Base-by-base conservation (phyloP, 2,113 vertebrate genomes). In the Phyllopteryx taeniolatus region DNA sequence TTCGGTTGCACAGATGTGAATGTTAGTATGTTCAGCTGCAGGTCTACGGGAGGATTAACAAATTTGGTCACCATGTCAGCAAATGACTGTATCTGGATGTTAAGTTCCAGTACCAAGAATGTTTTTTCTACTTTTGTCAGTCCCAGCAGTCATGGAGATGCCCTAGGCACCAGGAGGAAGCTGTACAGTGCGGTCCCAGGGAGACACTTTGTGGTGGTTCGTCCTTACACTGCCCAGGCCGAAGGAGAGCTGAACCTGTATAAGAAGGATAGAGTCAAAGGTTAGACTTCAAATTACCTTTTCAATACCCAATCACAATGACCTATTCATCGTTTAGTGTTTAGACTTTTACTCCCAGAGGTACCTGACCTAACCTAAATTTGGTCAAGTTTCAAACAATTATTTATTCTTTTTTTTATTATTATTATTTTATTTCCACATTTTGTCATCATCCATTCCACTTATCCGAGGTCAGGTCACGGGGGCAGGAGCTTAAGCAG, bases 141-240 rank as follows among this genome's bases (percentile, higher is more conserved):
- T 77, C 88, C 94, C 42, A 90, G 91, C 82, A 87, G 91, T 85
- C 93, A 92, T 70, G 87, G 91, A 31, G 94, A 96, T 80, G 89
- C 83, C 62, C 91, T 90, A 5, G 94, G 93, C 77, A 85, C 93
- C 76, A 93, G 94, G 72, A 92, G 96, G 88, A 99, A 98, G 86
- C 94, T 99, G 53, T 99, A 99, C 91, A 99, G 96, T 0, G 96
- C 96, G 0, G 95, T 98, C 19, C 96, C 96, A 0, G 96, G 97
- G 35, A 93, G 96, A 74, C 94, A 96, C 59, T 98, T 99, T 53
- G 91, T 98, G 4, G 96, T 93, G 0, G 85, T 96, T 35, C 96
- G 94, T 85, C 88, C 96, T 31, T 96, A 98, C 91, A 95, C 94
- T 4, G 93, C 94, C 79, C 96, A 96, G 89, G 94, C 92, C 2